These are phyloP conservation scores for Eledone cirrhosa DNA, from an alignment of 2,888 invertebrate species.

Conservation along the genomic window DNA sequence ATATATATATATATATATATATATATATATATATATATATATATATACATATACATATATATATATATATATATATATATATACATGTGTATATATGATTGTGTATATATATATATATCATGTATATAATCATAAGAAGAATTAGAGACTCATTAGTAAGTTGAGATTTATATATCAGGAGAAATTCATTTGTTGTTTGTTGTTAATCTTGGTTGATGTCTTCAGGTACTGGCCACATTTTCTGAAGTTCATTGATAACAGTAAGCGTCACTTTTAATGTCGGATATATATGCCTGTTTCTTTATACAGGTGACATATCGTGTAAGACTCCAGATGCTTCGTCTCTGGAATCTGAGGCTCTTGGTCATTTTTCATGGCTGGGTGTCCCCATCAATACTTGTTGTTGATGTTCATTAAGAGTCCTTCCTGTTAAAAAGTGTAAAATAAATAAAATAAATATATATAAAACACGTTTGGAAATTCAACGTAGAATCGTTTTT, in stretches of 20 bases:
- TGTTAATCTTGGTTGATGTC: background rate
- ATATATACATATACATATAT: background rate
- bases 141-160: too few relatives aligned
- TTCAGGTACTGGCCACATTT: background rate
- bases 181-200: background rate
- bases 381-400: constrained; percentile 27
- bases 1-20: background rate
- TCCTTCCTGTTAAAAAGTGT: constrained; percentile 17
- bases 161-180: too few relatives aligned
- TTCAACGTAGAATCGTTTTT: too few relatives aligned
- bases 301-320: constrained; percentile 17
- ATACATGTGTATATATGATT: background rate
- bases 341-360: background rate
- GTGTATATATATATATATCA: background rate
- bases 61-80: background rate
- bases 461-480: too few relatives aligned
- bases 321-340: background rate
- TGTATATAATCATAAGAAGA: too few relatives aligned
- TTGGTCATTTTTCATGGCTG: constrained; percentile 19
- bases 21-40: background rate
- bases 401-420: constrained; percentile 30
- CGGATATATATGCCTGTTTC: background rate
- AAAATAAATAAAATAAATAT: background rate
- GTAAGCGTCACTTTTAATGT: too few relatives aligned
- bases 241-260: background rate